Percentiles rank a stretch among this genome's conserved stretches.
phyloP scores from a whole-genome alignment of 2,113 vertebrate genomes.

The Peromyscus californicus region DNA sequence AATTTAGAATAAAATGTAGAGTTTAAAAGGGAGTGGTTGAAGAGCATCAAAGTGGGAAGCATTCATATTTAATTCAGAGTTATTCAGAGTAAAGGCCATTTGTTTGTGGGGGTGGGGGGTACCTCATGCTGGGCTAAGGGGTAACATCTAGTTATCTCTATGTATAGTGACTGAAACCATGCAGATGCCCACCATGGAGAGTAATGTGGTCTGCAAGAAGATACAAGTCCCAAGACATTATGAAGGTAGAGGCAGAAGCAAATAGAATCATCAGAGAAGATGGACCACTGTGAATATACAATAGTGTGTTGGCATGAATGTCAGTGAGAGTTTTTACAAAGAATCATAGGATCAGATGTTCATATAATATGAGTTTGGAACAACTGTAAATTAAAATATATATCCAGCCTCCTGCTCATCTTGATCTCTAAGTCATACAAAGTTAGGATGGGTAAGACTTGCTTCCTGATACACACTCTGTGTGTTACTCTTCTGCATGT shows the following conservation, averaged over 20 bases:
- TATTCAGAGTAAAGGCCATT: not conserved
- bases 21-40: not conserved
- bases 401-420: not conserved
- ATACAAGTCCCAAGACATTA: not conserved
- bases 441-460: not conserved
- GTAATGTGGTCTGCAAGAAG: not conserved
- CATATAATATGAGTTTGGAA: not conserved
- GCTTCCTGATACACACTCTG: not conserved
- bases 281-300: not conserved
- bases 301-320: not conserved
- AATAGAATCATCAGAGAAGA: not conserved
- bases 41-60: not conserved
- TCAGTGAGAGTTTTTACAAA: not conserved
- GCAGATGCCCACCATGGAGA: not conserved
- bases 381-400: not conserved
- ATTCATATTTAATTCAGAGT: not conserved
- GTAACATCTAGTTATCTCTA: not conserved
- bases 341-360: not conserved
- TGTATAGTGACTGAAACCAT: not conserved
- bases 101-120: not conserved
- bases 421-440: not conserved
- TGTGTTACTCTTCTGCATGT: not conserved
- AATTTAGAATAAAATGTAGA: not conserved
- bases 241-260: not conserved
- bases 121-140: not conserved